Base-by-base conservation (phyloP, 2,888 invertebrate genomes). In the Folsomia candida region DNA sequence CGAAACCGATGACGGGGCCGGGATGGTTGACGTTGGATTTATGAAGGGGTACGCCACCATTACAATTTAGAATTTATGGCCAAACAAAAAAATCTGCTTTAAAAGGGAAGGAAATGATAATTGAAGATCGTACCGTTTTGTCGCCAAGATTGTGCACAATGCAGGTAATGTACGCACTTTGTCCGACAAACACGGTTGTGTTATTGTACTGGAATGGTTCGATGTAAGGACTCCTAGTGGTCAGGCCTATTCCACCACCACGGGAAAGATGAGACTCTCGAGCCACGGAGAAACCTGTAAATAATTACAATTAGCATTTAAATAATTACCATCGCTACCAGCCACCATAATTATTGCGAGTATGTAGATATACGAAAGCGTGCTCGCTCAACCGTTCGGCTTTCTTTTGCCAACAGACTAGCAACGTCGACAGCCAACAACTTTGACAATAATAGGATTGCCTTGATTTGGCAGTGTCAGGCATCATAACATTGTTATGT, bases 131-230 rank as follows among this genome's bases (percentile, higher is more conserved):
- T 51, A 80, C 80, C 72, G 77, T 77, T 73, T 77, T 75, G 72
- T 79, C 78, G 22, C 78, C 78, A 51, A 80, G 67, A 75, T 80
- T 76, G 67, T 78, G 78, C 47, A 80, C 78, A 63, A 77, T 73
- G 62, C 80, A 80, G 0, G 76, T 76, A 22, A 80, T 72, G 69
- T 78, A 80, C 25, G 78, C 79, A 1, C 79, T 78, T 69, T 79
- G 78, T 47, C 79, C 79, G 25, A 75, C 75, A 58, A 73, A 75
- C 18, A 75, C 77, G 58, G 77, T 79, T 27, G 75, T 73, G 69
- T 79, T 79, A n/a, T n/a, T n/a, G 58, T 69, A 59, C 54, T 75
- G 71, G 62, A 76, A 69, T 37, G 75, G 64, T 28, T 79, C 79
- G 22, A 79, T 74, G 70, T 67, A 74, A 1, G 77, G 78, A 54